Conservation (phyloP, 2,113 vertebrate species). For the Phyllostomus discolor region DNA sequence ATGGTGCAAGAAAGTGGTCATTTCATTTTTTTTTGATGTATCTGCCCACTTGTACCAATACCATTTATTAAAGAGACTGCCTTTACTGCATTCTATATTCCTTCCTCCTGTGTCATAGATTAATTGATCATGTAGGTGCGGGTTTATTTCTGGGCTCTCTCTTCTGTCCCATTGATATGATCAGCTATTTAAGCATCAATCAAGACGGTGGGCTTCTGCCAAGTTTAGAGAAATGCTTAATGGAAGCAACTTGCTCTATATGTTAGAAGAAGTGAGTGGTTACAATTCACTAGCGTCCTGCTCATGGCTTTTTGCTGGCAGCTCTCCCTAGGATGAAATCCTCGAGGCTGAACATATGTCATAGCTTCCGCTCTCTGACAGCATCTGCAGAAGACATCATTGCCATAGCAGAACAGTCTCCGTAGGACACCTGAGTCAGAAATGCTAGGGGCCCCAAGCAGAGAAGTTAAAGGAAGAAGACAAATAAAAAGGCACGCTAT, state of each 20-base stretch:
- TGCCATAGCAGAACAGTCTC: not conserved
- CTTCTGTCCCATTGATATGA: conserved; percentile 10
- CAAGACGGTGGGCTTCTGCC: not conserved
- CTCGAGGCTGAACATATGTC: not conserved
- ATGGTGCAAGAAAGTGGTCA: not conserved
- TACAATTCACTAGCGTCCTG: not conserved
- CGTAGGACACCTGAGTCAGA: not conserved
- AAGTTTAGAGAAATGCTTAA: conserved; percentile 44
- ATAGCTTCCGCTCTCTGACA: conserved; percentile 14
- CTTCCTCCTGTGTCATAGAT: not conserved
- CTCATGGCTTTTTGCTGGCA: not conserved
- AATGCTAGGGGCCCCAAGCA: not conserved
- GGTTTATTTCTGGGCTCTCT: not conserved
- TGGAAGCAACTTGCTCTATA: not conserved
- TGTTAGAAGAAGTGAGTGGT: not conserved
- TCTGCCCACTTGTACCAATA: not conserved
- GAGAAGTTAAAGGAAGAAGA: not conserved
- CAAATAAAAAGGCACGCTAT: not conserved
- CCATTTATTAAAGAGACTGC: not conserved
- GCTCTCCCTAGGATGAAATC: not conserved
- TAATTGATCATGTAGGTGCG: not conserved
- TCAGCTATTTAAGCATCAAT: not conserved
- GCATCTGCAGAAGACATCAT: conserved; percentile 18
- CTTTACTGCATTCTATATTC: not conserved
- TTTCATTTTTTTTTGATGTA: not conserved